phyloP scores from a whole-genome alignment of 2,888 invertebrate genomes.

The Pedicia rivosa region DNA sequence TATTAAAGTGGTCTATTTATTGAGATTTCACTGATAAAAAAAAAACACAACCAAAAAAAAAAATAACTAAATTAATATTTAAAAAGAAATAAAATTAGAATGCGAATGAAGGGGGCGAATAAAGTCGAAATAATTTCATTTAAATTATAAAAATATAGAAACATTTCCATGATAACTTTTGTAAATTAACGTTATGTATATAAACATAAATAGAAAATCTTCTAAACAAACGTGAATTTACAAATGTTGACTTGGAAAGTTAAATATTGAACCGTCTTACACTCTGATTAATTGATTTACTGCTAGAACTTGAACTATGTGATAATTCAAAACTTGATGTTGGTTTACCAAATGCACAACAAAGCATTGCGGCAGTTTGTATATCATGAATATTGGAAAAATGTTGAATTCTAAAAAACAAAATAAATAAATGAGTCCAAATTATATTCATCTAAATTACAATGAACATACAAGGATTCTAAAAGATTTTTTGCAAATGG shows the following conservation, averaged over 20 bases:
- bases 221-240: not conserved
- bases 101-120: too few species aligned
- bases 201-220: too few species aligned
- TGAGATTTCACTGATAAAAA: too few species aligned
- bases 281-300: conserved; percentile 38
- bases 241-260: not conserved
- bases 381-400: conserved; percentile 69
- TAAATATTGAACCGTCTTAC: conserved; percentile 22
- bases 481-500: conserved; percentile 77
- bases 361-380: conserved; percentile 88
- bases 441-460: too few species aligned
- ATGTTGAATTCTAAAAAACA: conserved; percentile 49
- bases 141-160: too few species aligned
- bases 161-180: too few species aligned
- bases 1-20: too few species aligned
- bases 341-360: conserved; percentile 68
- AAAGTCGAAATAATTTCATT: too few species aligned
- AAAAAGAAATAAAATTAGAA: too few species aligned
- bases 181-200: too few species aligned
- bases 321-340: conserved; percentile 26
- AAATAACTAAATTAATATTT: too few species aligned
- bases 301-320: conserved; percentile 31
- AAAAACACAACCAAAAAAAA: too few species aligned
- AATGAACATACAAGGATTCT: conserved; percentile 59
- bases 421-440: conserved; percentile 1